Evolutionary conservation across 1,140 invertebrate genomes (phyloP), one percentile per base, ranked within the genome.

Genomic region (Chrysomallon squamiferum): DNA sequence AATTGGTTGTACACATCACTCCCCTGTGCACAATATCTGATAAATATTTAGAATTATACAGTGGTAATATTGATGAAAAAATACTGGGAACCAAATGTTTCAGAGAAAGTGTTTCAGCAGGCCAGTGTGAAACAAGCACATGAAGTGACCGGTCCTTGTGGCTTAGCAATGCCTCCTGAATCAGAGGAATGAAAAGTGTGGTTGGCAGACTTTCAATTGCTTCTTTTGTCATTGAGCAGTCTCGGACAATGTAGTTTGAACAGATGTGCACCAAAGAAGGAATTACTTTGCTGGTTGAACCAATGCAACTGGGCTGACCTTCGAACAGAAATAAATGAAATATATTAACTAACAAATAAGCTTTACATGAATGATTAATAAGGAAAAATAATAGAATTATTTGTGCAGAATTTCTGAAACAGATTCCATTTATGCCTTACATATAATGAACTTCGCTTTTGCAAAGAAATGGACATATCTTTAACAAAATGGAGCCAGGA

Each of bases 1-100:
- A 45, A 45, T 67, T 65, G n/a, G 80, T 80, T 11, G 80, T 80
- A 59, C 78, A 82, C 29, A 77, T 71, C 33, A 82, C 50, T 33
- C 75, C 74, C 32, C 69, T 71, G 20, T 71, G 62, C 15, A 76
- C 73, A 20, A 75, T 66, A 18, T 78, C 71, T 2, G 65, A 68
- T 35, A 73, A 66, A 35, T 80, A 74, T 2, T 59, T 54, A 2
- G 62, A 43, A 50, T 77, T 66, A 52, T 78, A 75, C 30, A 82
- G 66, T 20, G 72, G 67, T 38, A 64, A 59, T 3, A 76, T 47
- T 7, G 73, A 73, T 7, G 74, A 68, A 56, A 77, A 76, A 32
- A 80, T 43, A 61, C 60, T 67, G 15, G 80, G 78, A 27, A 72
- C 75, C 13, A 82, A 58, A 45, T 73, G 65, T 3, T 68, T 65